Evolutionary conservation across 2,113 vertebrate species (phyloP).

Genomic region (Xenopus tropicalis): UCB_Xtro_10.0 CM004449.2:74173001-74173500

Average conservation of each 20-base stretch:
- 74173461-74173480: too few species aligned
- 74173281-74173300: slow-evolving; percentile 1
- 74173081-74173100: too few species aligned
- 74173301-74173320: not conserved
- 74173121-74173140: too few species aligned
- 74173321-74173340: not conserved
- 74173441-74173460: not conserved
- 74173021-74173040: not conserved
- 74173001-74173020: slow-evolving; percentile 11
- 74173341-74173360: not conserved
- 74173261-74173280: not conserved
- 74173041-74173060: not conserved
- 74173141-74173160: too few species aligned
- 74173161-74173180: too few species aligned
- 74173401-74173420: too few species aligned
- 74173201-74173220: too few species aligned
- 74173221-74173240: not conserved
- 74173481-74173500: too few species aligned
- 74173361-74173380: not conserved
- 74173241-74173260: not conserved
- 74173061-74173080: not conserved
- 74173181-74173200: too few species aligned
- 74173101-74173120: too few species aligned
- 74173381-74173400: not conserved
- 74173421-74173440: too few species aligned